A percentile compares a stretch with the other conserved stretches of the same genome.
Evolutionary conservation across 2,888 invertebrate species (phyloP).

Genomic region (Kuschelorhynchus macadamiae): DNA sequence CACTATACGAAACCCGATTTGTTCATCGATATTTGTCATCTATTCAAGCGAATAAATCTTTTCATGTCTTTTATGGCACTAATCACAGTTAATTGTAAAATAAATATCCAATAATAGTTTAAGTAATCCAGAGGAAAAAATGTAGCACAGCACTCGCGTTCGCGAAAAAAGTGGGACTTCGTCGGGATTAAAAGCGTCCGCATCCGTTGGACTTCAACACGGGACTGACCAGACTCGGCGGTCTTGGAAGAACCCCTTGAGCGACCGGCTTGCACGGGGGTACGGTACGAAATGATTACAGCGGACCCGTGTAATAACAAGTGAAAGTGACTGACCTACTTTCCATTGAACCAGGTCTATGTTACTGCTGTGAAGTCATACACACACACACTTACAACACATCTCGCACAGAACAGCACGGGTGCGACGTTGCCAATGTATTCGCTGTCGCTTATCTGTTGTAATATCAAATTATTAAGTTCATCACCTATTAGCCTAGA

Average conservation of each 20-base stretch:
- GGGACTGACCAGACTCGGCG: slow-evolving; percentile 39
- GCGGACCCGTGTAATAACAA: slow-evolving; percentile 87
- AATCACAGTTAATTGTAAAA: slow-evolving; percentile 8
- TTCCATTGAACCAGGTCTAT: slow-evolving; percentile 94
- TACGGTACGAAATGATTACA: slow-evolving; percentile 81
- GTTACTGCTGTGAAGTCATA: slow-evolving; percentile 74
- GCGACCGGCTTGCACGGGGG: slow-evolving; percentile 70
- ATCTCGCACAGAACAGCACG: slow-evolving; percentile 47
- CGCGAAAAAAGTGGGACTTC: slow-evolving; percentile 26
- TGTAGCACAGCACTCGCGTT: slow-evolving; percentile 38
- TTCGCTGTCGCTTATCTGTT: background rate
- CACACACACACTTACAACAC: slow-evolving; percentile 64
- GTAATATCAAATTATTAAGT: background rate
- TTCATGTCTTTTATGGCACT: slow-evolving; percentile 20
- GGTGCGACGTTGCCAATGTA: slow-evolving; percentile 39
- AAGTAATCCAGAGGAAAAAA: slow-evolving; percentile 8
- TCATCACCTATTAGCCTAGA: slow-evolving; percentile 25
- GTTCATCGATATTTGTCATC: slow-evolving; percentile 38
- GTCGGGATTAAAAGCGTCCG: slow-evolving; percentile 31
- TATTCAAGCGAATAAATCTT: slow-evolving; percentile 34
- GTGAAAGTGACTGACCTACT: slow-evolving; percentile 95
- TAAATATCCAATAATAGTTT: slow-evolving; percentile 14
- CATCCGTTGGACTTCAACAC: slow-evolving; percentile 22
- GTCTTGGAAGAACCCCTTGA: slow-evolving; percentile 33
- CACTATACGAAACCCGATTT: slow-evolving; percentile 37